Percentiles rank a stretch among this genome's conserved stretches.
Conservation (phyloP, 37 sponge, comb jelly and placozoan species). For the Trichoplax adhaerens region DNA sequence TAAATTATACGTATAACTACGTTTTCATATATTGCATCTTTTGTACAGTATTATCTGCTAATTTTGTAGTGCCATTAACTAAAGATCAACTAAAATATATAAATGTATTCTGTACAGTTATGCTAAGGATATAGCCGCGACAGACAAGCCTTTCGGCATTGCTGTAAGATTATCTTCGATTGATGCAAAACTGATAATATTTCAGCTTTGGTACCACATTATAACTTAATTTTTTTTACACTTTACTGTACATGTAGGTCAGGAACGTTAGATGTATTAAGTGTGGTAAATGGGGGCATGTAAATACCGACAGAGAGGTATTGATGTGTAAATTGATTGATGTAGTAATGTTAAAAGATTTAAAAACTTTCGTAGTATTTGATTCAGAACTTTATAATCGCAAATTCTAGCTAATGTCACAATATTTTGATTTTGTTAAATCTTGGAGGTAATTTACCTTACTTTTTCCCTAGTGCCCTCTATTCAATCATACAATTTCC, state of each 20-base stretch:
- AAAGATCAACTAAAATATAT: too few species aligned
- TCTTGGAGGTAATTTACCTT: neutral
- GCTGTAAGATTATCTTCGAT: neutral
- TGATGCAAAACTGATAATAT: too few species aligned
- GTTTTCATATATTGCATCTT: neutral
- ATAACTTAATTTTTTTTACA: too few species aligned
- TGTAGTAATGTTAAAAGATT: neutral
- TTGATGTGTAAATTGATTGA: constrained; percentile 5
- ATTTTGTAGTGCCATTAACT: too few species aligned
- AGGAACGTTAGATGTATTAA: constrained; percentile 80
- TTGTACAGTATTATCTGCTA: neutral
- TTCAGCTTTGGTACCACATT: too few species aligned
- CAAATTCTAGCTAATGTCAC: too few species aligned
- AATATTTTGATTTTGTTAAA: too few species aligned
- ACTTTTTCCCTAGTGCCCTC: constrained; percentile 29
- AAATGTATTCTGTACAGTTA: neutral
- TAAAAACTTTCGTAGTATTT: too few species aligned
- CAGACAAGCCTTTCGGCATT: constrained; percentile 39
- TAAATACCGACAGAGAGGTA: constrained; percentile 75
- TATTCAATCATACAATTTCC: constrained; percentile 24
- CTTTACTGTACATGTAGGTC: constrained; percentile 9
- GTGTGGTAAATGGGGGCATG: constrained; percentile 85
- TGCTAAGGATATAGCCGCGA: constrained; percentile 26
- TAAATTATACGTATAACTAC: constrained; percentile 39
- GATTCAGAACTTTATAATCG: too few species aligned